Base-by-base conservation (phyloP, 2,797 vertebrate species). In the Bryconaethiops microstoma region DNA sequence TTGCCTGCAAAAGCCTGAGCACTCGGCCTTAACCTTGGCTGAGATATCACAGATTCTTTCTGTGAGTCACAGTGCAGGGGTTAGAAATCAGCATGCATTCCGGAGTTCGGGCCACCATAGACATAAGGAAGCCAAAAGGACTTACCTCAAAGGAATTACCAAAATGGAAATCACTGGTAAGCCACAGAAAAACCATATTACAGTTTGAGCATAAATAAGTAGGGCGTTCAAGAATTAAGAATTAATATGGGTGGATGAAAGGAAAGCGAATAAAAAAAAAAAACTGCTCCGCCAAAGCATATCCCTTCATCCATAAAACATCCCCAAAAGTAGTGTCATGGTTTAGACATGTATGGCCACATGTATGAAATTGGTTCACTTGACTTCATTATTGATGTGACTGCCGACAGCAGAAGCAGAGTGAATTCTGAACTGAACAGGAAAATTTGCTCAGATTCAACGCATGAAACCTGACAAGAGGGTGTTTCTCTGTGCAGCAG, bases 361-460 rank as follows among this genome's bases (percentile, higher is more conserved):
- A 48, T 52, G 48, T 52, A 39, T 74, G 39, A 39, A 59, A 55
- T 21, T 74, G 39, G 60, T 69, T 67, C 62, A 21, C 70, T 57
- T 29, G 29, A 29, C 39, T 68, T 74, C 67, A 79, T 67, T 74
- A 45, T 64, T 54, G 48, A 14, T 29, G 62, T 65, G 60, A 48
- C 63, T 45, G 70, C 70, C 57, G 78, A 80, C 17, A 50, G 60
- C 50, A 57, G 60, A 45, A 64, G 39, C 25, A 57, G 48, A 23
- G 63, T 29, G n/a, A 23, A 39, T 52, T 62, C 19, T 50, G 17
- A 60, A 39, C 12, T 50, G 54, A 76, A 59, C 19, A 54, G 70
- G 68, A 64, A 54, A 13, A 67, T 42, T 1, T 67, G 39, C 17
- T 67, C 39, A 40, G 7, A 40, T 42, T n/a, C 64, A 40, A n/a